A percentile compares a stretch with the other conserved stretches of the same genome.
These are phyloP conservation scores for Fistularia commersonii DNA, from an alignment of 2,797 vertebrate species.

Conservation along the genomic window DNA sequence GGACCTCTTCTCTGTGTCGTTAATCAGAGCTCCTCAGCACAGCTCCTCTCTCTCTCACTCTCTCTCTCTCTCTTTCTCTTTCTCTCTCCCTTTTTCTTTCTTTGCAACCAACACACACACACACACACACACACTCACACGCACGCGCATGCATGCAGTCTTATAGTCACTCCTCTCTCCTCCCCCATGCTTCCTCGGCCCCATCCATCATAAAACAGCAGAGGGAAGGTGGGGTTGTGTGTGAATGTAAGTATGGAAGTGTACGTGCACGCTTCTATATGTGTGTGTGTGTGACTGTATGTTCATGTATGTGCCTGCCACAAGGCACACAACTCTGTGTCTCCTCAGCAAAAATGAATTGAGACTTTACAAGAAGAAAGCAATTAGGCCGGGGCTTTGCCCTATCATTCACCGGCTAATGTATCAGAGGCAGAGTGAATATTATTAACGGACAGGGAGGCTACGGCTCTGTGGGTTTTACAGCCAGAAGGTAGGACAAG, in stretches of 20 bases:
- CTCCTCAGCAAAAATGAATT: slow-evolving; percentile 76
- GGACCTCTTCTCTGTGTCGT: slow-evolving; percentile 72
- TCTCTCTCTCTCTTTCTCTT: slow-evolving; percentile 39
- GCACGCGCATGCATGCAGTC: slow-evolving; percentile 31
- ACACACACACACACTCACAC: slow-evolving; percentile 24
- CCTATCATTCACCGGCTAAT: slow-evolving; percentile 81
- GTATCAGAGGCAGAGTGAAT: slow-evolving; percentile 80
- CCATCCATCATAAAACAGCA: slow-evolving; percentile 89
- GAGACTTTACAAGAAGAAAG: slow-evolving; percentile 76
- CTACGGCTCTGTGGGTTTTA: slow-evolving; percentile 58
- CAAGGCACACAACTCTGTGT: slow-evolving; percentile 58
- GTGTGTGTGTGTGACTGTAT: slow-evolving; percentile 19
- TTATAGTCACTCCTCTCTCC: slow-evolving; percentile 43
- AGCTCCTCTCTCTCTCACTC: slow-evolving; percentile 49
- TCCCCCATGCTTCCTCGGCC: slow-evolving; percentile 72
- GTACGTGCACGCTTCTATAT: slow-evolving; percentile 16
- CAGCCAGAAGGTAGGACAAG: slow-evolving; percentile 62
- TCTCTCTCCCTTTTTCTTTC: slow-evolving; percentile 42
- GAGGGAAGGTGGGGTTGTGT: slow-evolving; percentile 67
- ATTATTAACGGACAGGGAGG: slow-evolving; percentile 67
- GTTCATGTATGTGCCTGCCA: slow-evolving; percentile 34
- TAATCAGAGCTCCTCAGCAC: slow-evolving; percentile 76
- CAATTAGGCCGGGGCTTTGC: slow-evolving; percentile 79
- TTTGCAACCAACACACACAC: slow-evolving; percentile 50
- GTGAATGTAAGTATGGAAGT: slow-evolving; percentile 45